phyloP scores from a whole-genome alignment of 35 echinoderm and acorn worm species.

The Stichopus chloronotus region DNA sequence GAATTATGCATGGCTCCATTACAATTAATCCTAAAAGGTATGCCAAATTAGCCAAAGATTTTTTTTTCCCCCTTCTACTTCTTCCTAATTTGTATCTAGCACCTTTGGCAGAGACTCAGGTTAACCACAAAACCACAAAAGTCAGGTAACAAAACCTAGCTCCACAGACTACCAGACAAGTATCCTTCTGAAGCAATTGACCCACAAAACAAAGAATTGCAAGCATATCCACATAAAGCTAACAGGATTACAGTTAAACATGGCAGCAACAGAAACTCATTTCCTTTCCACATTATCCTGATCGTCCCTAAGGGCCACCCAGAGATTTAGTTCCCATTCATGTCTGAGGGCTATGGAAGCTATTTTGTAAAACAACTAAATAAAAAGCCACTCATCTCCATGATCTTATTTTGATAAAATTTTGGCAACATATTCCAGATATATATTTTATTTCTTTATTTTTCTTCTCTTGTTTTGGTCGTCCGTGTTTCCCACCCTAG shows the following conservation, averaged over 20 bases:
- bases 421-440: not conserved
- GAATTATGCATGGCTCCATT: too few species aligned
- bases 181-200: not conserved
- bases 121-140: too few species aligned
- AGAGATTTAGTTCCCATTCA: conserved; percentile 1
- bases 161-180: conserved; percentile 2
- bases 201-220: not conserved
- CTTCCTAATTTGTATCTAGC: too few species aligned
- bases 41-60: too few species aligned
- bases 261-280: not conserved
- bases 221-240: conserved; percentile 10
- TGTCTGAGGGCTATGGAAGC: not conserved
- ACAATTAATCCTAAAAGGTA: too few species aligned
- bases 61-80: too few species aligned
- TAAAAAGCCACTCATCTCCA: not conserved
- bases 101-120: too few species aligned
- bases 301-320: not conserved
- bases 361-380: not conserved
- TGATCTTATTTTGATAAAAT: not conserved
- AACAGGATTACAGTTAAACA: conserved; percentile 13
- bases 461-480: not conserved
- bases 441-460: not conserved
- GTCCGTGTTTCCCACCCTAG: not conserved
- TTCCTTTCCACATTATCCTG: conserved; percentile 19
- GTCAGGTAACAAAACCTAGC: not conserved